Evolutionary conservation across 2,888 invertebrate species (phyloP), one percentile per base, ranked within the genome.

Genomic region (Arenicola marina): DNA sequence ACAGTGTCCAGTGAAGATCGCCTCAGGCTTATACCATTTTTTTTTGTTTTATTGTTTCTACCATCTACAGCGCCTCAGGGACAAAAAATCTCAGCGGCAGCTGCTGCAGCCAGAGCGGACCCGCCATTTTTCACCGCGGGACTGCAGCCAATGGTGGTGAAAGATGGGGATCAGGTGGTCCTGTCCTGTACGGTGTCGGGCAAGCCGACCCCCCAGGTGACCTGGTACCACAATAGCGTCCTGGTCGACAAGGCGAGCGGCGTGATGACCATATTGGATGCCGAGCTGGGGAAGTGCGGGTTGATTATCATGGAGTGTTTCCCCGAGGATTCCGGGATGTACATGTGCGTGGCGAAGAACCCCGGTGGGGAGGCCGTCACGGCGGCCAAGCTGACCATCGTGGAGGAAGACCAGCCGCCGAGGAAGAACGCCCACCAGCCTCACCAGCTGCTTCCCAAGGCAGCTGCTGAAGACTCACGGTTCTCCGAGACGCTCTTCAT

Each of bases 241-340:
- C 38, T 63, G 1, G 63, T 72, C 1, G 57, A 61, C 3, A 66
- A 69, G 48, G 71, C 71, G 48, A 68, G 70, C 1, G 72, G 69
- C 63, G 71, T 72, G 63, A 76, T 59, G 76, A 81, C 67, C 73
- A 78, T 69, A 68, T 83, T 77, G 73, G 75, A 79, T 55, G 62
- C 70, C 28, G 78, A 79, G 55, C 71, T 73, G 51, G 82, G 81
- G n/a, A 73, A 77, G 15, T 79, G 80, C 38, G 95, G 96, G 3
- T 87, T 99, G 59, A 95, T 98, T 84, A 89, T 99, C 59, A 87
- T 97, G 11, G 95, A 96, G 75, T 95, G 97, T 18, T 97, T 97
- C 83, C 94, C 98, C 15, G 92, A 92, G 75, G 99, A 99, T 85
- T 94, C 94, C 7, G 98, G 97, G n/a, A 92, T 96, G 1, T 98